Base-by-base conservation (phyloP, 2,888 invertebrate genomes). In the Ptychoptera contaminata region DNA sequence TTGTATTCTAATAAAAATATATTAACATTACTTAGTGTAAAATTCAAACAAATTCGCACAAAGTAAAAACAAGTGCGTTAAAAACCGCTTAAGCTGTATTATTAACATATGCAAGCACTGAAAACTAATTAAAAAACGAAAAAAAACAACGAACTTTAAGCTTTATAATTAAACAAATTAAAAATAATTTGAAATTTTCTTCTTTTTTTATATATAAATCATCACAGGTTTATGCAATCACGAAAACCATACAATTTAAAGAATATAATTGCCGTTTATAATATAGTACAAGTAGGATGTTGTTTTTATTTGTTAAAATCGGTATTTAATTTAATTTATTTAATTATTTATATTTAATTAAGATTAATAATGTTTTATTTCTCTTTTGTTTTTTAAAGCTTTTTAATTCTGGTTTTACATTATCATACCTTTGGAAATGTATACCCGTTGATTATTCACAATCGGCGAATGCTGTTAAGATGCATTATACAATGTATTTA, bases 221-320 rank as follows among this genome's bases (percentile, higher is more conserved):
- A n/a, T n/a, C n/a, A n/a, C 46, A 63, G 63, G 12, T 54, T 53
- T 52, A 92, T 92, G 90, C 70, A 69, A 55, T 62, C 75, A 52
- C 71, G 79, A 43, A 68, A 71, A 49, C 73, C 91, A 0, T 79
- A 73, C 56, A 63, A 77, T 10, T 62, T 90, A 30, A 76, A 75
- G 51, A 67, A 60, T 2, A 58, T 80, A 31, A 77, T 91, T 51
- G 72, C 77, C 47, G 67, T 73, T 53, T 92, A 91, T 67, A 91
- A 92, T 60, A 63, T 83, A n/a, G 58, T 76, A 41, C 90, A 91
- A 74, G 82, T 91, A 9, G 8, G 56, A 6, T 47, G 54, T 8
- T 63, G 63, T 46, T 12, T 58, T 3, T 61, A 56, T 45, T 49
- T 57, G 44, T 45, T 56, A 12, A 40, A 46, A 23, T 50, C 51